A percentile compares a stretch with the other conserved stretches of the same genome.
phyloP scores from a whole-genome alignment of 2,888 invertebrate species.

The Lasioglossum pauxillum region DNA sequence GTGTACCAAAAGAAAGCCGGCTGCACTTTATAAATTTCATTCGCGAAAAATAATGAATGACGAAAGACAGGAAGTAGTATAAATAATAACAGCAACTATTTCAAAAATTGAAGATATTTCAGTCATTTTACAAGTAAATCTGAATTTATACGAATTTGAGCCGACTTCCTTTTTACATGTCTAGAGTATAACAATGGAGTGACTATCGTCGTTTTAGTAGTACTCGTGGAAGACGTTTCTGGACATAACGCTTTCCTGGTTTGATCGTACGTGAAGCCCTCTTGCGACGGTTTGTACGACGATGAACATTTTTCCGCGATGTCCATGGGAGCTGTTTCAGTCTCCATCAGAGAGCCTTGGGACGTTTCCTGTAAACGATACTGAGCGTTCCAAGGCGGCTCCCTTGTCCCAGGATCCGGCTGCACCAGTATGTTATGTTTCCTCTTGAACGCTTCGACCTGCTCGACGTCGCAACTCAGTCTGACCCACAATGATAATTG shows the following conservation, averaged over 20 bases:
- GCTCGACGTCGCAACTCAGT: conserved; percentile 75
- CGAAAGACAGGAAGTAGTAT: neutral
- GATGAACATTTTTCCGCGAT: accelerated
- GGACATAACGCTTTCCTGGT: neutral
- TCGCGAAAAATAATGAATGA: neutral
- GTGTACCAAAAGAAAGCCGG: neutral
- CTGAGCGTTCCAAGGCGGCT: accelerated
- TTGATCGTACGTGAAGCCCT: neutral
- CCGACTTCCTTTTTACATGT: neutral
- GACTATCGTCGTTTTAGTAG: neutral
- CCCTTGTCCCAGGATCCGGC: neutral
- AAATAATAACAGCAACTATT: neutral
- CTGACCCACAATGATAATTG: conserved; percentile 78
- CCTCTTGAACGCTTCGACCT: conserved; percentile 71
- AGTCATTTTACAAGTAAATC: neutral
- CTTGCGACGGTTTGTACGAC: accelerated
- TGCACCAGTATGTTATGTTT: conserved; percentile 40
- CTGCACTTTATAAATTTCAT: neutral
- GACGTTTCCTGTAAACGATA: accelerated
- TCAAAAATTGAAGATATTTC: neutral
- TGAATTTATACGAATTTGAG: neutral
- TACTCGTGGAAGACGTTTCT: neutral
- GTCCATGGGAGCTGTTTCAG: accelerated
- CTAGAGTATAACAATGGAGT: neutral
- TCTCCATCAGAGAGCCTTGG: no score